Conservation (phyloP, 1,140 invertebrate species). For the Ceratitis capitata region DNA sequence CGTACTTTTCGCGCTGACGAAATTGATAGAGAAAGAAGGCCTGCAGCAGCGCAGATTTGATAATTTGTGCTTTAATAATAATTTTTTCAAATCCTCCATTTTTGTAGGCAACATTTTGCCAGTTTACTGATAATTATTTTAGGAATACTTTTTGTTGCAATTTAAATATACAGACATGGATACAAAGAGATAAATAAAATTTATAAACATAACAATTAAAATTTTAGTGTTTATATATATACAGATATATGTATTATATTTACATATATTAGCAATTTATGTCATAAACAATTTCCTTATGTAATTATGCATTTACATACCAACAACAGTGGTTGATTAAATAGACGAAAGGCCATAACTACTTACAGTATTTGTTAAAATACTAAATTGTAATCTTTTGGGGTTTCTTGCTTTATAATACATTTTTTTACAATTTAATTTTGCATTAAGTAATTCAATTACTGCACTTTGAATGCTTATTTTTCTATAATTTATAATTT, state of each 20-base stretch:
- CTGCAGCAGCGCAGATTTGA: too few relatives aligned
- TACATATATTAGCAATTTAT: background rate
- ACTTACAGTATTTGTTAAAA: background rate
- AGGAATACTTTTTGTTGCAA: background rate
- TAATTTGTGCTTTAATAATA: too few relatives aligned
- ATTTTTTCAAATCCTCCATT: too few relatives aligned
- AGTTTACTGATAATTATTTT: background rate
- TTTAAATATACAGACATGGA: background rate
- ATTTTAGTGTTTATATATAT: too few relatives aligned
- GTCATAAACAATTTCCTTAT: background rate
- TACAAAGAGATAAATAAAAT: background rate
- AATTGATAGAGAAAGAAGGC: too few relatives aligned
- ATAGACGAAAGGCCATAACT: too few relatives aligned
- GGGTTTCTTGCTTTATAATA: too few relatives aligned
- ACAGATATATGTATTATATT: too few relatives aligned
- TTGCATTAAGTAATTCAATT: background rate
- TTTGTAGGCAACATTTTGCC: too few relatives aligned
- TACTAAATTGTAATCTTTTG: too few relatives aligned
- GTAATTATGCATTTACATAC: background rate
- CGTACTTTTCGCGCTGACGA: too few relatives aligned
- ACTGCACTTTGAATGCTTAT: background rate
- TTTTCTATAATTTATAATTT: background rate
- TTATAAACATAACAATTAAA: background rate
- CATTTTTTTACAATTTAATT: background rate
- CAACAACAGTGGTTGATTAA: too few relatives aligned